Base-by-base conservation (phyloP, 2,797 vertebrate genomes). In the Syngnathus acus region DNA sequence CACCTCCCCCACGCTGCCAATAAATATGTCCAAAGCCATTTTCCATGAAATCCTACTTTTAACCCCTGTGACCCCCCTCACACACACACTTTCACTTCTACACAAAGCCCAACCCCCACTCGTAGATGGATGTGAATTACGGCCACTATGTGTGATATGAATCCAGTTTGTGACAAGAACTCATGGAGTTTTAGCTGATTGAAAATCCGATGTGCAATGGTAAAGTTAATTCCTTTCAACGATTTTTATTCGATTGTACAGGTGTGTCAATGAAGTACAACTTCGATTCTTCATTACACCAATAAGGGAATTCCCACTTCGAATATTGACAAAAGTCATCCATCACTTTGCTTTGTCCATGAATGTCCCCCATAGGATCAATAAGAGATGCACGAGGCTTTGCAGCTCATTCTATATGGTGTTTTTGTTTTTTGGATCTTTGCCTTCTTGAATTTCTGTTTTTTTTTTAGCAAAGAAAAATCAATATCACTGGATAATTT, bases 1-100 rank as follows among this genome's bases (percentile, higher is more conserved):
- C 62, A 63, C 78, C 79, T 74, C 78, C 83, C 77, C 79, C 78
- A 78, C 80, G 72, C 26, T 42, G 40, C 60, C 60, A 75, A 45
- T 68, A 75, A 65, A 68, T 66, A 74, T 78, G 78, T 72, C 74
- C 8, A 66, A 68, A 69, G 71, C 71, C 74, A 79, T 83, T 82
- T 84, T 75, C 72, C 62, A 87, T 86, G 84, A 79, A 82, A 83
- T 79, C 77, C 79, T 65, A 65, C 72, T 73, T 82, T 86, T 83
- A 85, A 84, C 82, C 83, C 66, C 58, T 0, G 0, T 77, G 83
- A 82, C 80, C 81, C 55, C 67, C 5, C 42, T 4, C 42, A 2
- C 2, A 3, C 42, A 3, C 10, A 11, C 42, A 32, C 42, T 1
- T 4, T 4, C 13, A 65, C 72, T 54, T 67, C 67, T 64, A 83